Evolutionary conservation across 1,140 invertebrate genomes (phyloP), one percentile per base, ranked within the genome.

Genomic region (Drusus annulatus): DNA sequence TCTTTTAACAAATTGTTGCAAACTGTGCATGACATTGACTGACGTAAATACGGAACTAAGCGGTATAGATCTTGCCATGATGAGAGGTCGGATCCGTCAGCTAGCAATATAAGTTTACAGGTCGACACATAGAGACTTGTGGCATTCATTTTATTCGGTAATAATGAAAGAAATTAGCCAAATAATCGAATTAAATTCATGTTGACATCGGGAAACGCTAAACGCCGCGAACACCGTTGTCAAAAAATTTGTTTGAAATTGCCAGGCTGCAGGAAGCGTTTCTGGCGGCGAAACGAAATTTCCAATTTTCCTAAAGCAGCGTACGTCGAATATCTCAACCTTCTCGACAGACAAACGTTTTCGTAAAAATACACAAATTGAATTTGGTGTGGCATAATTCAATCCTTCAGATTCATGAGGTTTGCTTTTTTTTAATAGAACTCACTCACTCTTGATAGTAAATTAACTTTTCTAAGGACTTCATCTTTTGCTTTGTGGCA

Each of bases 1-100:
- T 96, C 94, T 63, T 94, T 93, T 60, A 97, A 88, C 76, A 98
- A 90, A 85, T 95, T 94, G 74, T 94, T 93, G 88, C 96, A 98
- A 51, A 97, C 96, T 76, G 95, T 95, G 88, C 96, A 98, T 79
- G 95, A 95, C 78, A 98, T 90, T 83, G 96, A 94, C 88, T 96
- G 95, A 54, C 96, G 91, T 84, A 98, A 90, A 88, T 96, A 95
- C 1, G 95, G 95, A 79, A 98, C 91, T 81, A 96, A 91, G 80
- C 95, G 90, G 88, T 95, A 95, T 69, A 98, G 89, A 88, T 97
- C 96, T 62, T 92, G 92, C 93, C 95, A 95, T 31, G 93, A 93
- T 54, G 92, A 92, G 87, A 95, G 93, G 78, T 94, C 92, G 7
- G 90, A 87, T 28, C 86, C 84, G 71, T 89, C 87, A 19, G 89